Evolutionary conservation across 2,113 vertebrate genomes (phyloP).

Genomic region (Brachypteracias leptosomus): DNA sequence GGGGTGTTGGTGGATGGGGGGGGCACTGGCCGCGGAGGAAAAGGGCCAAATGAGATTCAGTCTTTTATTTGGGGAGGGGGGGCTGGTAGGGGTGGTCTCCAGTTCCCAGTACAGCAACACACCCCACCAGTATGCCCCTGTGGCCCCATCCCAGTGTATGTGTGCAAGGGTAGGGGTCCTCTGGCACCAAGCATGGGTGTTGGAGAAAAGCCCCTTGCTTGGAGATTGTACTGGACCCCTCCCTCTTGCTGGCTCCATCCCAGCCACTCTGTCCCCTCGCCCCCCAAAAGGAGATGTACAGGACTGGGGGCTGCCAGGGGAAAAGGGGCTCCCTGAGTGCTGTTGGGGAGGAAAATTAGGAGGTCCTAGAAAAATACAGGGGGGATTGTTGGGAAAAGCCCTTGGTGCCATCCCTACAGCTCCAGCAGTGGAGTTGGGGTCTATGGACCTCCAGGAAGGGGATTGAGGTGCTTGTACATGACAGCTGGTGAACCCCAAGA

Average conservation of each 20-base stretch:
- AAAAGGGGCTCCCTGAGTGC: not conserved
- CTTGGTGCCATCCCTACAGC: not conserved
- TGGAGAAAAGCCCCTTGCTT: not conserved
- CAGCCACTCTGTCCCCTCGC: not conserved
- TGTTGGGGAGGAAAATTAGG: not conserved
- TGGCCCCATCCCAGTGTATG: not conserved
- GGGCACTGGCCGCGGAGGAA: fast-evolving
- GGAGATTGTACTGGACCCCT: not conserved
- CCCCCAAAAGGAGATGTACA: not conserved
- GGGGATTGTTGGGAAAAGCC: not conserved
- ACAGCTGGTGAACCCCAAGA: not conserved
- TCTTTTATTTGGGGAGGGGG: not conserved
- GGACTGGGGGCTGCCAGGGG: not conserved
- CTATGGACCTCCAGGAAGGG: not conserved
- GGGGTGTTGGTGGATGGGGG: fast-evolving
- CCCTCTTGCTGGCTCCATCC: not conserved
- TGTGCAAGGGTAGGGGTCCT: not conserved
- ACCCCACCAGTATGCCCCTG: not conserved
- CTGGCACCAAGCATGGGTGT: not conserved
- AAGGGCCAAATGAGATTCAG: not conserved
- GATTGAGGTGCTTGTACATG: not conserved
- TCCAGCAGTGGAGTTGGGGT: not conserved
- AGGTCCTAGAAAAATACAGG: not conserved
- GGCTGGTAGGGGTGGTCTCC: not conserved
- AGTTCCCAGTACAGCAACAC: not conserved